Evolutionary conservation across 2,888 invertebrate species (phyloP).

Genomic region (Drosophila cracens): DNA sequence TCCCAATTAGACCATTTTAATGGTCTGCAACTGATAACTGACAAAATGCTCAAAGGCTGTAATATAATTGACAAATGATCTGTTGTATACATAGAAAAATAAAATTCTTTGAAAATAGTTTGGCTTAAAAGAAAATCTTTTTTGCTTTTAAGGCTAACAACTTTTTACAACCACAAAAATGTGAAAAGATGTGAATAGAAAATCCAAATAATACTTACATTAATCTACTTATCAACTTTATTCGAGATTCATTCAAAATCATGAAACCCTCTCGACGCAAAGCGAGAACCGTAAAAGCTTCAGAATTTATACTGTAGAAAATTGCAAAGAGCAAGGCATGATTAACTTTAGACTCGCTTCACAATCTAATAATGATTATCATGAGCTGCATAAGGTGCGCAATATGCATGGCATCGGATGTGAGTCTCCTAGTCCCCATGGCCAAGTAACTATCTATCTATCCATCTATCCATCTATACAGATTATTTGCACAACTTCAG

Average conservation of each 20-base stretch:
- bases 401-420: constrained; percentile 31
- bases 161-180: not conserved
- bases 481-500: constrained; percentile 58
- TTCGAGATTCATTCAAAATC: not conserved
- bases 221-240: not conserved
- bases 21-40: not conserved
- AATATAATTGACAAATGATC: not conserved
- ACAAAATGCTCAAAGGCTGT: not conserved
- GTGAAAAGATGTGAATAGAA: not conserved
- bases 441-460: not conserved
- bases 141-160: not conserved
- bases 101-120: not conserved
- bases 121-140: not conserved
- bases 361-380: constrained; percentile 47
- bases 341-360: constrained; percentile 24
- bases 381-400: constrained; percentile 50
- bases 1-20: not conserved
- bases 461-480: constrained; percentile 12
- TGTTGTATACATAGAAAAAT: not conserved
- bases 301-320: not conserved
- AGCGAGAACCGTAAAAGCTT: not conserved
- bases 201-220: not conserved
- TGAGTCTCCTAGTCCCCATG: not conserved
- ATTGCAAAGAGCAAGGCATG: constrained; percentile 19
- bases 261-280: not conserved